phyloP scores from a whole-genome alignment of 2,888 invertebrate genomes.

The Euphydryas editha region DNA sequence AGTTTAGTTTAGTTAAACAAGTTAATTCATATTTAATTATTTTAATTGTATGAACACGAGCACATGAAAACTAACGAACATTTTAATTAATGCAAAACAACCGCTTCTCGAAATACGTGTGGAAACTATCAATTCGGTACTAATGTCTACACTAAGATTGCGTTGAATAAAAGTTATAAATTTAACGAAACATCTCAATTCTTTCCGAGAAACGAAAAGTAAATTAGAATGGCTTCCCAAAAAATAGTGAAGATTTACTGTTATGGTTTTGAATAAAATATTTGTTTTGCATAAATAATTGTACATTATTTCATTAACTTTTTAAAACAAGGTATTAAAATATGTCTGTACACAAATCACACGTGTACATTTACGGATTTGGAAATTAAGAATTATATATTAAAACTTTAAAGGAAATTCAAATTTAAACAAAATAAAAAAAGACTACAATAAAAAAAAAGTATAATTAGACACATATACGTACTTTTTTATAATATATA shows the following conservation, averaged over 20 bases:
- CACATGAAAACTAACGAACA: background rate
- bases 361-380: too few species aligned
- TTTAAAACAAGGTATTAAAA: too few species aligned
- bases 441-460: too few species aligned
- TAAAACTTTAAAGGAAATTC: too few species aligned
- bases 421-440: too few species aligned
- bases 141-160: conserved; percentile 12
- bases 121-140: conserved; percentile 12
- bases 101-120: background rate
- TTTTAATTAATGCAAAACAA: background rate
- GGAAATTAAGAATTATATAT: too few species aligned
- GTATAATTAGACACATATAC: too few species aligned
- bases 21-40: too few species aligned
- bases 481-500: too few species aligned
- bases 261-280: background rate
- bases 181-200: conserved; percentile 21
- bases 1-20: too few species aligned
- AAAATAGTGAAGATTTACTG: background rate
- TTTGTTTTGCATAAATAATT: background rate
- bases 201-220: background rate
- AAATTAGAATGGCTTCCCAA: conserved; percentile 2
- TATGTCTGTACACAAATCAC: too few species aligned
- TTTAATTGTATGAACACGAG: too few species aligned
- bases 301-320: background rate
- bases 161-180: conserved; percentile 15